phyloP scores from a whole-genome alignment of 2,888 invertebrate species.

The Drosophila setosimentum region DNA sequence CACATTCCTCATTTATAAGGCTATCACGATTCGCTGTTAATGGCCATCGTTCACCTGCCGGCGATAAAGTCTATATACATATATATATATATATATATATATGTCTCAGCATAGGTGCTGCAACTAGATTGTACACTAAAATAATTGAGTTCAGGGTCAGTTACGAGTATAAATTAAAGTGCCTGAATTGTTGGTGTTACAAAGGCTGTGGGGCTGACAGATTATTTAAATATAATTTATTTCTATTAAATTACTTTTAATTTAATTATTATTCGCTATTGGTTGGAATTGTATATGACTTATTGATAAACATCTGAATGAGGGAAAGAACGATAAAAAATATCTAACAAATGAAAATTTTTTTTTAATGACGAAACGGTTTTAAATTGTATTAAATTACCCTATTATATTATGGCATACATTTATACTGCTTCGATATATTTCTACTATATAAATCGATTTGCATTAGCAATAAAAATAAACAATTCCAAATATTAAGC shows the following conservation, averaged over 20 bases:
- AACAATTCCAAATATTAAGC: too few species aligned
- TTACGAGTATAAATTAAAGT: slow-evolving; percentile 1
- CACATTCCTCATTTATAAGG: slow-evolving; percentile 38
- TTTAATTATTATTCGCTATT: not conserved
- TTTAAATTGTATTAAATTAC: not conserved
- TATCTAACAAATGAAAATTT: not conserved
- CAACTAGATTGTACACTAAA: slow-evolving; percentile 27
- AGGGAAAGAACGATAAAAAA: not conserved
- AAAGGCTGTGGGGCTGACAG: slow-evolving; percentile 11
- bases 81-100: not conserved
- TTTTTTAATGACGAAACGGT: not conserved
- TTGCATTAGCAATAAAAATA: too few species aligned
- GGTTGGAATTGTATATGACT: not conserved
- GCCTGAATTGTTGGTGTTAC: slow-evolving; percentile 11
- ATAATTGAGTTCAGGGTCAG: slow-evolving; percentile 53
- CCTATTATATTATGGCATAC: too few species aligned
- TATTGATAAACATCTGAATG: not conserved
- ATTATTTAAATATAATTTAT: slow-evolving; percentile 14
- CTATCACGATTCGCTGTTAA: slow-evolving; percentile 38
- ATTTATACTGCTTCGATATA: not conserved
- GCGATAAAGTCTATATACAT: slow-evolving; percentile 25
- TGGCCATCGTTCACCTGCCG: slow-evolving; percentile 37
- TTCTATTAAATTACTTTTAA: not conserved
- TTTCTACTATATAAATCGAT: too few species aligned
- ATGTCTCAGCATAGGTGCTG: not conserved